Percentiles rank a stretch among this genome's conserved stretches.
Conservation (phyloP, 2,888 invertebrate genomes). For the Augiades crinisus region DNA sequence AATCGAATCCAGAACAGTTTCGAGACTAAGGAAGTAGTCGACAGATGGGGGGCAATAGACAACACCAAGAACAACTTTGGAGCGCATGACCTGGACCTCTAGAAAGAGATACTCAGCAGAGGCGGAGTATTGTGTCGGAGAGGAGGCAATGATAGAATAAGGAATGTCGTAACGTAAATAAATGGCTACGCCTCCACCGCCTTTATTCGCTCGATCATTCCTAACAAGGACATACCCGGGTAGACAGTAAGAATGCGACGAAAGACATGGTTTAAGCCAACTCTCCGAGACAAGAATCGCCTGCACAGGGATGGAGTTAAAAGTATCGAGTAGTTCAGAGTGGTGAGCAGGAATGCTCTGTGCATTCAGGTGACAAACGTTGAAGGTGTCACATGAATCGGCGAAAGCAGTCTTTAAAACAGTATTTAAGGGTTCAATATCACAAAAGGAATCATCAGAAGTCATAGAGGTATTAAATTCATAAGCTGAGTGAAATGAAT, state of each 20-base stretch:
- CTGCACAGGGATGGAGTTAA: background rate
- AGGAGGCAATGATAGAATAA: background rate
- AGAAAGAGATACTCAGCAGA: background rate
- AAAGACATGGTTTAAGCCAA: background rate
- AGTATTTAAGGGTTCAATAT: background rate
- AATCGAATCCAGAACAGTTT: background rate
- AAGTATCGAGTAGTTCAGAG: background rate
- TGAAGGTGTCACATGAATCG: background rate
- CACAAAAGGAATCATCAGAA: background rate
- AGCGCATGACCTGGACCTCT: background rate
- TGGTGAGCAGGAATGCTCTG: background rate
- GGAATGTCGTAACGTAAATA: background rate
- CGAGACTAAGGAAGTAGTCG: background rate
- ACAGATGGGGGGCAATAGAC: no score
- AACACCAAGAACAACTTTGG: no score
- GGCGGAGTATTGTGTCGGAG: background rate
- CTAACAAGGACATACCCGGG: background rate
- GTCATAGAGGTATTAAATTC: background rate
- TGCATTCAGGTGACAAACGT: background rate
- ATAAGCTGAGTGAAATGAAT: background rate
- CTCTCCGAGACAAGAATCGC: background rate
- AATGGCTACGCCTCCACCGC: background rate
- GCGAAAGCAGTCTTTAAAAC: background rate
- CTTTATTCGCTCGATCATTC: background rate
- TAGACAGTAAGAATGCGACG: background rate